phyloP scores from a whole-genome alignment of 2,113 vertebrate genomes.

The Nyctereutes procyonoides region DNA sequence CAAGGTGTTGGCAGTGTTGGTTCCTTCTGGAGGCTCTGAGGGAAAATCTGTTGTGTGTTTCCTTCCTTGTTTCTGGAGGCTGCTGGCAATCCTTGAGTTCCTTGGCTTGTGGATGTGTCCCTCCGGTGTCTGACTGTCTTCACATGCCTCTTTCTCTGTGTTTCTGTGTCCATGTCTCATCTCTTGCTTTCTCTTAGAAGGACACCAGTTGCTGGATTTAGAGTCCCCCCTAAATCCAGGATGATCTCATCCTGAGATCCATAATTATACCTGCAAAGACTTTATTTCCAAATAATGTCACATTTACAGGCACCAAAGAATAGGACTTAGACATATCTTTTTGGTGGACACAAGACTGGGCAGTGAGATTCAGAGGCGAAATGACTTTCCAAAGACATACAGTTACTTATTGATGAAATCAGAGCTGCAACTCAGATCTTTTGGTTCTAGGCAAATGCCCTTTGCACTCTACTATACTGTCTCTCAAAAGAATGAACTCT shows the following conservation, averaged over 20 bases:
- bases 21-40: background rate
- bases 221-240: background rate
- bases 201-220: background rate
- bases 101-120: background rate
- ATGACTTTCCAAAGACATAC: background rate
- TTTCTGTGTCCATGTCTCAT: background rate
- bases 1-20: background rate
- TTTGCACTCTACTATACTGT: background rate
- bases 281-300: background rate
- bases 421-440: background rate
- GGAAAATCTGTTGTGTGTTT: background rate
- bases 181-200: constrained; percentile 1
- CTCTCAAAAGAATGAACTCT: background rate
- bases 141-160: background rate
- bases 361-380: background rate
- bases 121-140: background rate
- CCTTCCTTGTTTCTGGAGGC: background rate
- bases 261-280: background rate
- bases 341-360: background rate
- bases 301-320: background rate
- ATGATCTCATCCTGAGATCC: background rate
- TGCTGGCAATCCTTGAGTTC: background rate
- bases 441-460: background rate
- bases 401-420: background rate
- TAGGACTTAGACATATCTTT: background rate